Evolutionary conservation across 2,113 vertebrate species (phyloP).

Genomic region (Hippocampus guttulatus): DNA sequence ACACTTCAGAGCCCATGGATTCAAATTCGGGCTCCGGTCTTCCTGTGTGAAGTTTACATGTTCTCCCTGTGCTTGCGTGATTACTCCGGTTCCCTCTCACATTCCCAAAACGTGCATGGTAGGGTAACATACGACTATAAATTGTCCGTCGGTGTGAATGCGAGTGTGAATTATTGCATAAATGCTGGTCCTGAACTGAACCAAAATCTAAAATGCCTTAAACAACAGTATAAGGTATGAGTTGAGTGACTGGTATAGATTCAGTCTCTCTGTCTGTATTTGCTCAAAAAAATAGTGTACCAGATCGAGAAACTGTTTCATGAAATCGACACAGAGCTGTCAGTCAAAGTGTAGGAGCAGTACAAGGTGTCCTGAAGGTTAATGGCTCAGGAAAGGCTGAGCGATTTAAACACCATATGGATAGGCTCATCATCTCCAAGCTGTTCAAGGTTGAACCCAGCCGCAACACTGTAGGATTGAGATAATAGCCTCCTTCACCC

Average conservation of each 20-base stretch:
- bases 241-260: neutral
- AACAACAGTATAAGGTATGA: neutral
- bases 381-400: slow-evolving; percentile 68
- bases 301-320: slow-evolving; percentile 17
- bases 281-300: neutral
- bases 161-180: too few species aligned
- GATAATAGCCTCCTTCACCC: slow-evolving; percentile 67
- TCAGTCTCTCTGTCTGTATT: neutral
- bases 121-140: too few species aligned
- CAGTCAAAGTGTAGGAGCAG: slow-evolving; percentile 63
- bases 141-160: too few species aligned
- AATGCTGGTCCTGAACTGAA: neutral
- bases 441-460: slow-evolving; percentile 73
- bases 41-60: too few species aligned
- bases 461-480: slow-evolving; percentile 69
- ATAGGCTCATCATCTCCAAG: slow-evolving; percentile 71
- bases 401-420: slow-evolving; percentile 73
- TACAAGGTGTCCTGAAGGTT: slow-evolving; percentile 72
- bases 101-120: too few species aligned
- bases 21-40: too few species aligned
- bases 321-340: slow-evolving; percentile 48
- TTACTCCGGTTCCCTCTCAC: too few species aligned
- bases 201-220: neutral
- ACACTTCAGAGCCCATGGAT: too few species aligned
- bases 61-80: too few species aligned